A percentile compares a stretch with the other conserved stretches of the same genome.
Evolutionary conservation across 2,888 invertebrate genomes (phyloP).

Genomic region (Nycteola revayana): DNA sequence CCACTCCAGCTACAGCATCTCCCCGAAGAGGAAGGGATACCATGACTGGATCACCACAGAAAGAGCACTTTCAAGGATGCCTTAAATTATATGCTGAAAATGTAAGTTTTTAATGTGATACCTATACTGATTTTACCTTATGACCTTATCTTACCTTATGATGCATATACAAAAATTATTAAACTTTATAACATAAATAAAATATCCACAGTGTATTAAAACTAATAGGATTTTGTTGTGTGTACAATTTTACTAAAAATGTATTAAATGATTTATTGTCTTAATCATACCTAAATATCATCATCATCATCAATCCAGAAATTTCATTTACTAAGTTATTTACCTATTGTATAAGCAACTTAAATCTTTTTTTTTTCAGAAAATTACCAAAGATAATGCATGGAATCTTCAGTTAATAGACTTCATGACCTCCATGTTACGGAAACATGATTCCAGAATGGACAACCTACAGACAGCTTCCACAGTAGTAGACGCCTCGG

Average conservation of each 20-base stretch:
- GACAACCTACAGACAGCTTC: conserved; percentile 91
- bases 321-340: no score
- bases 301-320: no score
- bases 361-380: conserved; percentile 80
- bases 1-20: conserved; percentile 59
- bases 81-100: conserved; percentile 91
- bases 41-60: conserved; percentile 76
- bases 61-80: conserved; percentile 88
- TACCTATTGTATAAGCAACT: no score
- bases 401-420: conserved; percentile 94
- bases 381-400: conserved; percentile 94
- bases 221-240: no score
- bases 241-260: no score
- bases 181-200: no score
- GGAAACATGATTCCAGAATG: conserved; percentile 86
- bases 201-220: no score
- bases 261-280: no score
- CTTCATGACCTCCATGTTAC: conserved; percentile 89
- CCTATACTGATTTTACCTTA: no score
- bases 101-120: conserved; percentile 68
- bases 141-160: no score
- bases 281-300: no score
- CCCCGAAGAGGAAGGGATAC: conserved; percentile 47
- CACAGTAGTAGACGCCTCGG: conserved; percentile 92
- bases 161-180: no score